These are phyloP conservation scores for Poeciliopsis turneri DNA, from an alignment of 2,797 vertebrate genomes.

Conservation along the genomic window DNA sequence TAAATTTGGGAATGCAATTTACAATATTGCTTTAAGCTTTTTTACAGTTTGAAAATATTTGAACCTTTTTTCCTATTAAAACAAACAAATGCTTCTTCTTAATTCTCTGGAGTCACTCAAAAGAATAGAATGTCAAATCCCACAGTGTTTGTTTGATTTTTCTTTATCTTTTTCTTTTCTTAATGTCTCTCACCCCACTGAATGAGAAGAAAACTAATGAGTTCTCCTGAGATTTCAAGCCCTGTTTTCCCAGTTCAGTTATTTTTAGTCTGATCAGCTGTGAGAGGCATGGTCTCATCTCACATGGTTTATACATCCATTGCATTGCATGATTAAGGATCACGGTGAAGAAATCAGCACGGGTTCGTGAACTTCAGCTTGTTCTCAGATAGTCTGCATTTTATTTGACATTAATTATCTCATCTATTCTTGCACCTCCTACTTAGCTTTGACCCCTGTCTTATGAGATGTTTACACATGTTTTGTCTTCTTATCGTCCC, in stretches of 20 bases:
- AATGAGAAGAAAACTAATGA: constrained; percentile 54
- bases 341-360: not conserved
- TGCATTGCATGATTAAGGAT: not conserved
- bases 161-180: constrained; percentile 3
- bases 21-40: not conserved
- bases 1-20: not conserved
- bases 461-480: not conserved
- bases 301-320: constrained; percentile 14
- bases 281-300: constrained; percentile 19
- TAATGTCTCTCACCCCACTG: constrained; percentile 34
- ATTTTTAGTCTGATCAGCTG: constrained; percentile 32
- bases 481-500: not conserved
- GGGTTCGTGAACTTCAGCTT: not conserved
- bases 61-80: not conserved
- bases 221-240: constrained; percentile 48
- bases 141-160: not conserved
- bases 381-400: not conserved
- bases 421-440: not conserved
- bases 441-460: not conserved
- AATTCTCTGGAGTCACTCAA: constrained; percentile 8
- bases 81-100: constrained; percentile 17
- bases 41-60: not conserved
- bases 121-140: constrained; percentile 34
- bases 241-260: constrained; percentile 33
- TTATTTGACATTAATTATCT: not conserved